Conservation (phyloP, 2,797 vertebrate genomes). For the Enteromius afrohamiltoni region DNA sequence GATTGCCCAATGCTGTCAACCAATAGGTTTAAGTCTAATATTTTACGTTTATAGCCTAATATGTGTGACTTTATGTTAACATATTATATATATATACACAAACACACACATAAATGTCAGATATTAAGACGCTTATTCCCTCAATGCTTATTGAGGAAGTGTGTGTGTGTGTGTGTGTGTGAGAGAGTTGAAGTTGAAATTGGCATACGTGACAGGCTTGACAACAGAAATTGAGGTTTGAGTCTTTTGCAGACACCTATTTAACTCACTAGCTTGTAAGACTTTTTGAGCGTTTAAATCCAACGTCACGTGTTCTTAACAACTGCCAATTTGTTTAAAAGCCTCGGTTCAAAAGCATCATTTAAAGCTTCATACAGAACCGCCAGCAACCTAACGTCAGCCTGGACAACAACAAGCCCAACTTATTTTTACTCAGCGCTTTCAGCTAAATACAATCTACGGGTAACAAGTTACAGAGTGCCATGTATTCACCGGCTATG, state of each 20-base stretch:
- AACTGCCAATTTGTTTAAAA: not conserved
- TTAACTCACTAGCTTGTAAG: constrained; percentile 19
- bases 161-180: not conserved
- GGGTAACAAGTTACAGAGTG: not conserved
- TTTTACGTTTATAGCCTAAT: not conserved
- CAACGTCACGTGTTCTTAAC: not conserved
- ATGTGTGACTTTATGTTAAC: not conserved
- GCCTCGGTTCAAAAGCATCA: not conserved
- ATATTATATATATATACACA: no score
- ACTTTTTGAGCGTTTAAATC: not conserved
- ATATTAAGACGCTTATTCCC: no score
- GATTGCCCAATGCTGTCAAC: constrained; percentile 2
- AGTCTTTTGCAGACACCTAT: not conserved
- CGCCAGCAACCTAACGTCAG: not conserved
- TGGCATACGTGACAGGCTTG: constrained; percentile 47
- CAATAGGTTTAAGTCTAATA: not conserved
- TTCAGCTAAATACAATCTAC: not conserved
- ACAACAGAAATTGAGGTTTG: constrained; percentile 40
- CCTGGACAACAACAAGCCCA: not conserved
- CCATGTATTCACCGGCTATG: not conserved
- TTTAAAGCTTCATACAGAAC: constrained; percentile 1
- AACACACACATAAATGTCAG: no score
- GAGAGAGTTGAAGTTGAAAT: not conserved
- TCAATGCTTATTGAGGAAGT: not conserved
- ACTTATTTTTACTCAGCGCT: not conserved